Base-by-base conservation (phyloP, 2,888 invertebrate genomes). In the Tribolium freemani region DNA sequence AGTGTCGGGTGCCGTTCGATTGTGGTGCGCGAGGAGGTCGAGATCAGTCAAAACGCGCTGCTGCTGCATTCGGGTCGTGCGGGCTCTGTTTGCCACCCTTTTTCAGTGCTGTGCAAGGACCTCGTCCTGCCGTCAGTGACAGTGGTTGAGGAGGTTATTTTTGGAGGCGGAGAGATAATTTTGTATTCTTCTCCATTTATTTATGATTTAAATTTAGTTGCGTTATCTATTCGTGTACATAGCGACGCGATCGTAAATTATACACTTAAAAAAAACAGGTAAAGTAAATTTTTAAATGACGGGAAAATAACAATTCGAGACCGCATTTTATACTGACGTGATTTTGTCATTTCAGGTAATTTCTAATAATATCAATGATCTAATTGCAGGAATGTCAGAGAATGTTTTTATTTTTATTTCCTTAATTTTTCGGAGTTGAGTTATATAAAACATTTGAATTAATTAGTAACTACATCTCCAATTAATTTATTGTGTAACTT, bases 151-250 rank as follows among this genome's bases (percentile, higher is more conserved):
- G 11, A 38, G 4, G 30, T 63, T 51, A 50, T 63, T 63, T 51
- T 63, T 38, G 31, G 26, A 13, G 21, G 13, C 11, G 13, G 10
- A 9, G 38, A 53, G 61, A 64, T 64, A 51, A 50, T 13, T 61
- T 53, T 21, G 20, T 13, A 58, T 20, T 58, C 16, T 16, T 58
- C 26, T 53, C 38, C 53, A 21, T 11, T 50, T 60, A 45, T 60
- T 69, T 60, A 60, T 26, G 9, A 46, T 67, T 66, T 71, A 67
- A 58, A 67, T 66, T 67, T 71, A 67, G 71, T 51, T 45, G 8
- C 31, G 63, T 72, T 72, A 72, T 72, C 68, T 72, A 11, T 72
- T 51, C 53, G 30, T 48, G 53, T 50, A 69, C 26, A 11, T n/a
- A 31, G 48, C 61, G 68, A 69, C 68, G 45, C 26, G 20, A 26